A percentile compares a stretch with the other conserved stretches of the same genome.
Conservation (phyloP, 35 echinoderm and acorn worm species). For the Lytechinus variegatus region DNA sequence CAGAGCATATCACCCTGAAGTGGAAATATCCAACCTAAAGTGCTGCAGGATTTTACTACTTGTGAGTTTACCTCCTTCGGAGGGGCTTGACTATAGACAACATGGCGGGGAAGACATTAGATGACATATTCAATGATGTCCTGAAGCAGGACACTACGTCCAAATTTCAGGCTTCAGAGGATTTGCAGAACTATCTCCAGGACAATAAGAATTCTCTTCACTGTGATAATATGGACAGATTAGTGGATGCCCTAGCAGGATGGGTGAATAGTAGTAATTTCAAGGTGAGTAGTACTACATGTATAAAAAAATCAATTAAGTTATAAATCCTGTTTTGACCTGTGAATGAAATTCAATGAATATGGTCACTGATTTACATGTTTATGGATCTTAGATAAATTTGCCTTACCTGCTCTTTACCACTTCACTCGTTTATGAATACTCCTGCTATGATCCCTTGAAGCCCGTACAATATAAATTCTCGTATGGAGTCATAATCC, state of each 20-base stretch:
- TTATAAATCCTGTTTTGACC: no score
- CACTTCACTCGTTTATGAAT: no score
- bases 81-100: not conserved
- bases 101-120: slow-evolving; percentile 85
- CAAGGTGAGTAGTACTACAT: slow-evolving; percentile 76
- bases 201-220: slow-evolving; percentile 68
- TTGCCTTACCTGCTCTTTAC: no score
- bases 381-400: no score
- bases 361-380: no score
- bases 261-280: slow-evolving; percentile 99
- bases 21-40: not conserved
- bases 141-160: slow-evolving; percentile 74
- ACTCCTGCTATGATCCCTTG: no score
- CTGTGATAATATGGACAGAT: slow-evolving; percentile 88
- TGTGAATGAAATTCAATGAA: no score
- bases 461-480: no score
- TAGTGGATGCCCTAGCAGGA: slow-evolving; percentile 77
- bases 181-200: slow-evolving; percentile 79
- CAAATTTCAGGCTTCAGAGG: slow-evolving; percentile 78
- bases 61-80: not conserved
- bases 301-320: no score
- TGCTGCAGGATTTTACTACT: not conserved
- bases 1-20: not conserved
- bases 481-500: no score
- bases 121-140: slow-evolving; percentile 77